Evolutionary conservation across 2,797 vertebrate genomes (phyloP), one percentile per base, ranked within the genome.

Genomic region (Australoheros facetus): DNA sequence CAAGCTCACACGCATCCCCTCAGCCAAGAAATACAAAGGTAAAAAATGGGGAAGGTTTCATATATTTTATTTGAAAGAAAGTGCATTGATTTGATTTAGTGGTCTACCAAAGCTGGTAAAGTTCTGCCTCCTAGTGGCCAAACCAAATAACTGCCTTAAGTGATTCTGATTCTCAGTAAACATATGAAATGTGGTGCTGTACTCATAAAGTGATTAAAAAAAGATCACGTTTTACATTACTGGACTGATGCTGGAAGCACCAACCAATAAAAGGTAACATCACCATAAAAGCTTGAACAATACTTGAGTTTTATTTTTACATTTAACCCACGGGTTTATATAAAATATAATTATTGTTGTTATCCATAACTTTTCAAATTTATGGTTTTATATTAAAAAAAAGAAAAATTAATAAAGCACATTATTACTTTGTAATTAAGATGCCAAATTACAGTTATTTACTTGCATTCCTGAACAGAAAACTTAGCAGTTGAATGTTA

Each of bases 11-110:
- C 97, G 98, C 79, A 98, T 99, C 82, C 98, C 98, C 82, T 98
- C 97, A 10, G 97, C 98, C 93, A 98, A 98, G 95, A 99, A 99
- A 88, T 99, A 99, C 95, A 99, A 98, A 96, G 98, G 98, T 98
- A 85, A 4, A 11, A 7, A 45, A 64, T 2, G 3, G 3, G 8
- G 39, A 45, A 64, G 16, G 3, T 28, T 17, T 23, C 17, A 17
- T 64, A 45, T 64, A 21, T 28, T 37, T 45, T 12, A 45, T 64
- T 45, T 64, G 39, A 64, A 11, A 26, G 17, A 10, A 8, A 7
- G 59, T 21, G 2, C 19, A 37, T 23, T 42, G 56, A 77, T 23
- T 34, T n/a, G 34, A 26, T 4, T 28, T 53, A 4, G 14, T 53
- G 37, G 9, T 75, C 37, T 21, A 2, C 17, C 19, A 70, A 78